phyloP scores from a whole-genome alignment of 2,797 vertebrate species.

The Liparis tanakae region DNA sequence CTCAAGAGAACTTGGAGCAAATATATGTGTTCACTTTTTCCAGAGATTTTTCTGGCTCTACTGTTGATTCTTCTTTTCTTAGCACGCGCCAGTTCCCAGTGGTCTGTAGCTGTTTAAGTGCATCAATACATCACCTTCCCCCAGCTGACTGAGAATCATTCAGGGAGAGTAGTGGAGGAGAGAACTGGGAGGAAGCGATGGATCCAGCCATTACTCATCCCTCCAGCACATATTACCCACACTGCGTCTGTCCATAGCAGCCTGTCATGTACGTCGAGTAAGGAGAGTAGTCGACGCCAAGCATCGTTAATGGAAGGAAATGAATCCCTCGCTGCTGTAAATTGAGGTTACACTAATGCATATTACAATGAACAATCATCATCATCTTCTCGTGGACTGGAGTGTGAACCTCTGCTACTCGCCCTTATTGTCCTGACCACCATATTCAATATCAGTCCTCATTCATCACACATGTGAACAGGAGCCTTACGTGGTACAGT shows the following conservation, averaged over 20 bases:
- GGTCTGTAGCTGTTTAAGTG: conserved; percentile 41
- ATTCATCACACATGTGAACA: conserved; percentile 6
- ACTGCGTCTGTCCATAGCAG: background rate
- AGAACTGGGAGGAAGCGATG: conserved; percentile 24
- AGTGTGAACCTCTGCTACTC: background rate
- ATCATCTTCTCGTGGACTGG: background rate
- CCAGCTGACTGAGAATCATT: conserved; percentile 29
- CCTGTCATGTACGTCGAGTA: background rate
- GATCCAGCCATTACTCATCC: conserved; percentile 34
- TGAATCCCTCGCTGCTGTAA: background rate
- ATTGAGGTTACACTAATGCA: background rate
- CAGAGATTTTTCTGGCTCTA: conserved; percentile 11
- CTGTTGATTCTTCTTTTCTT: conserved; percentile 23
- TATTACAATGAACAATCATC: background rate
- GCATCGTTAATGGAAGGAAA: background rate
- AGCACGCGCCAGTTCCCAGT: conserved; percentile 18
- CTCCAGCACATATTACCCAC: background rate
- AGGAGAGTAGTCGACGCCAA: background rate
- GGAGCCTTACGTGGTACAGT: background rate
- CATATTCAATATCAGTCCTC: background rate
- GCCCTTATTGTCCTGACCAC: background rate
- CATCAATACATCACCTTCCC: conserved; percentile 40
- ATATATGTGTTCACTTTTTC: conserved; percentile 5
- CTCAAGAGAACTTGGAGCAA: conserved; percentile 14
- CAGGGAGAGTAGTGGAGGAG: conserved; percentile 8